These are phyloP conservation scores for Drosophila pachea DNA, from an alignment of 1,140 invertebrate genomes.

Conservation along the genomic window DNA sequence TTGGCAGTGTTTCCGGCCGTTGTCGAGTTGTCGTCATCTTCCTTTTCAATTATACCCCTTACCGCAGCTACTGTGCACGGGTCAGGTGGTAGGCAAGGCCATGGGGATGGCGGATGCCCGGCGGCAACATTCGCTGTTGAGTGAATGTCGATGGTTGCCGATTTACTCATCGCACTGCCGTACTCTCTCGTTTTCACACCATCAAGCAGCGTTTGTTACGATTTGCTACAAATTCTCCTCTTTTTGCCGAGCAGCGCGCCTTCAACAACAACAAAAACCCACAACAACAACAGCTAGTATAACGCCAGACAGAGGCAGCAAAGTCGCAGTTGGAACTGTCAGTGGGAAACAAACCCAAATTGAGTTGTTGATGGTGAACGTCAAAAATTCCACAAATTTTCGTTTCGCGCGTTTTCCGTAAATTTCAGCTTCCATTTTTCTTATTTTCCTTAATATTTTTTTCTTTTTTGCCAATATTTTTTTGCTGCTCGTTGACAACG, in stretches of 20 bases:
- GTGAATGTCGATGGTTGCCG: slow-evolving; percentile 40
- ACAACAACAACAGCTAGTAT: not conserved
- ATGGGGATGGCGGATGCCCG: not conserved
- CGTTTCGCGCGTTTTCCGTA: slow-evolving; percentile 18
- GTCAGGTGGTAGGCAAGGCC: slow-evolving; percentile 6
- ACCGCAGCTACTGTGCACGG: slow-evolving; percentile 1
- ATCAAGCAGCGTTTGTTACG: slow-evolving; percentile 65
- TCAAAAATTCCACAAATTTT: slow-evolving; percentile 62
- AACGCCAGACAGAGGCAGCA: slow-evolving; percentile 6
- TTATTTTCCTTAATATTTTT: slow-evolving; percentile 16
- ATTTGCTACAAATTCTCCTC: slow-evolving; percentile 59
- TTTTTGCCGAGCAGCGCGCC: slow-evolving; percentile 25
- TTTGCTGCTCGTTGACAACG: slow-evolving; percentile 41
- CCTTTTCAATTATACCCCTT: slow-evolving; percentile 67
- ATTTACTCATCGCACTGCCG: slow-evolving; percentile 56
- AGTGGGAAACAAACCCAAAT: slow-evolving; percentile 51
- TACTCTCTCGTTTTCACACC: slow-evolving; percentile 66
- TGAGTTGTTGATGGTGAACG: slow-evolving; percentile 63
- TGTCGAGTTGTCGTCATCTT: slow-evolving; percentile 59
- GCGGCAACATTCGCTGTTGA: slow-evolving; percentile 18
- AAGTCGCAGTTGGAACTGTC: slow-evolving; percentile 15
- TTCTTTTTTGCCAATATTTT: slow-evolving; percentile 15
- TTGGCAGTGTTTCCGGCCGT: slow-evolving; percentile 62
- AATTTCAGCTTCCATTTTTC: slow-evolving; percentile 9
- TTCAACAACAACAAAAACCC: slow-evolving; percentile 2